A percentile compares a stretch with the other conserved stretches of the same genome.
Conservation (phyloP, 2,797 vertebrate genomes). For the Ctenopoma kingsleyae region DNA sequence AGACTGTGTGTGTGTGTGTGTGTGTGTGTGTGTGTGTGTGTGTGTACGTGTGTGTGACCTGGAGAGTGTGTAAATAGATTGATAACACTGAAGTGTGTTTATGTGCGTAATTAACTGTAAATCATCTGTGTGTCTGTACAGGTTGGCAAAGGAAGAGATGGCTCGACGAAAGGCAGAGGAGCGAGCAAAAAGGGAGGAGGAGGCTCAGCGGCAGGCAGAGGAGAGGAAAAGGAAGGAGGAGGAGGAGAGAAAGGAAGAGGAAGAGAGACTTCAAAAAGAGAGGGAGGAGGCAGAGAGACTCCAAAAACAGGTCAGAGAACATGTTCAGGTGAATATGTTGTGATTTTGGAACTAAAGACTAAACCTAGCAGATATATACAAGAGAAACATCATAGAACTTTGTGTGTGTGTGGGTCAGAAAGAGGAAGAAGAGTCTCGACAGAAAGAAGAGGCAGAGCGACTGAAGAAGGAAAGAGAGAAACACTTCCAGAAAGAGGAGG, state of each 20-base stretch:
- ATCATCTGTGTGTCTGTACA: slow-evolving; percentile 55
- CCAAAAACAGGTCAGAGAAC: slow-evolving; percentile 89
- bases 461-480: slow-evolving; percentile 91
- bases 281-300: slow-evolving; percentile 87
- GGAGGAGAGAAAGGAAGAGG: slow-evolving; percentile 79
- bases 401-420: slow-evolving; percentile 80
- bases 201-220: slow-evolving; percentile 86
- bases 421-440: slow-evolving; percentile 91
- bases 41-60: background rate
- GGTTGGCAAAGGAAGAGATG: slow-evolving; percentile 91
- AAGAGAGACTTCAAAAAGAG: slow-evolving; percentile 85
- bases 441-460: slow-evolving; percentile 88
- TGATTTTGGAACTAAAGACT: background rate
- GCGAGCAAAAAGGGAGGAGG: slow-evolving; percentile 88
- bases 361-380: background rate
- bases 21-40: background rate
- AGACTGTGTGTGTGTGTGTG: slow-evolving; percentile 12
- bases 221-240: slow-evolving; percentile 84
- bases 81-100: background rate
- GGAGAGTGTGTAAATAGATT: too few relatives aligned
- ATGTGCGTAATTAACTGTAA: background rate
- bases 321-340: background rate
- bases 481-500: slow-evolving; percentile 95
- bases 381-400: background rate
- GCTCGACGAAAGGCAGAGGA: slow-evolving; percentile 91